Conservation (phyloP, 2,888 invertebrate species). For the Ormyrus pomaceus region DNA sequence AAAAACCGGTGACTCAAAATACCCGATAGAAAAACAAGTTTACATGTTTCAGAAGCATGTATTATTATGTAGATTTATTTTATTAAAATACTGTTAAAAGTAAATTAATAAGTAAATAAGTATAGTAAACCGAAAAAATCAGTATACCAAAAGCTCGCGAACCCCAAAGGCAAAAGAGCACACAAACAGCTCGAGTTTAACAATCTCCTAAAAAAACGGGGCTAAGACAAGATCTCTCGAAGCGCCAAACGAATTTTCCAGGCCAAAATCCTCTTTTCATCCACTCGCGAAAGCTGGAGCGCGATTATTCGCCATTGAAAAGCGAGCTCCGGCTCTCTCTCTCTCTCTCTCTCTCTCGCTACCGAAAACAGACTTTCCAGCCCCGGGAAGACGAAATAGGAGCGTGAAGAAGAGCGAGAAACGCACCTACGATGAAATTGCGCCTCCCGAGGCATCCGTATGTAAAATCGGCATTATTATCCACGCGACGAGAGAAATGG, state of each 20-base stretch:
- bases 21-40: too few relatives aligned
- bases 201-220: neutral
- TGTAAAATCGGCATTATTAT: constrained; percentile 55
- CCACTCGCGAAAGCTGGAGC: neutral
- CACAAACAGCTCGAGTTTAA: constrained; percentile 15
- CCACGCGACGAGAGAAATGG: constrained; percentile 3
- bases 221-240: neutral
- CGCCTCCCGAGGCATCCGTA: constrained; percentile 44
- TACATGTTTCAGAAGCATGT: too few relatives aligned
- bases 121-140: neutral
- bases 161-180: neutral
- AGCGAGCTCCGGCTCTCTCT: neutral
- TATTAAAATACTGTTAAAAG: neutral
- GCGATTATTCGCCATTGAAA: neutral
- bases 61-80: too few relatives aligned
- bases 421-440: constrained; percentile 24
- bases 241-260: constrained; percentile 12
- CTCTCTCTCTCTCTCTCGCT: neutral
- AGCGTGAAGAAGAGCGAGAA: neutral
- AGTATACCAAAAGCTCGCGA: neutral
- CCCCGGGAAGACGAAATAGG: neutral
- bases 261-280: constrained; percentile 22
- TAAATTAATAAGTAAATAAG: neutral
- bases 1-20: too few relatives aligned
- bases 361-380: neutral